Evolutionary conservation across 1,140 invertebrate genomes (phyloP).

Genomic region (Lucilia cuprina): DNA sequence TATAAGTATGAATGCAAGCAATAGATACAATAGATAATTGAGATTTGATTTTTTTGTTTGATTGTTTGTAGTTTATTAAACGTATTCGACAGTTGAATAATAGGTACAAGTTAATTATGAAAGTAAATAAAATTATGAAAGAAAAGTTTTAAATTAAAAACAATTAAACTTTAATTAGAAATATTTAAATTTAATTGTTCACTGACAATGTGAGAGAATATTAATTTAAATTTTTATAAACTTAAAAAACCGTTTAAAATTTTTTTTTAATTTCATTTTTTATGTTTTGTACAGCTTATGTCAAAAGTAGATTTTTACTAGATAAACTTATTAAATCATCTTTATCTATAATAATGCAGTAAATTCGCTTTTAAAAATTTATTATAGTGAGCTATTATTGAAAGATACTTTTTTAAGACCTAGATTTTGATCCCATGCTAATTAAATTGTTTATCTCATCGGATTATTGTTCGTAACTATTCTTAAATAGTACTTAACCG

Average conservation of each 20-base stretch:
- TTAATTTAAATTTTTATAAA: no score
- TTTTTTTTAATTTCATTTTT: background rate
- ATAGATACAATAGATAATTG: constrained; percentile 29
- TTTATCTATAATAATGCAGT: no score
- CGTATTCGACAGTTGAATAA: constrained; percentile 18
- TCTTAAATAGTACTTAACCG: no score
- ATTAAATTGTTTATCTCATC: no score
- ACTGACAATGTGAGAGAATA: background rate
- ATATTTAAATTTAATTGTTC: background rate
- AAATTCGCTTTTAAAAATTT: no score
- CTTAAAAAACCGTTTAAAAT: background rate
- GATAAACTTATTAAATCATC: no score
- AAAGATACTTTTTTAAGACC: no score
- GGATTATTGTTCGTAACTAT: no score
- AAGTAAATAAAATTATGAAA: constrained; percentile 3
- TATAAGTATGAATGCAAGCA: constrained; percentile 63
- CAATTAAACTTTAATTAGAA: background rate
- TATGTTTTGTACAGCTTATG: background rate
- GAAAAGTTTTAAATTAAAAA: constrained; percentile 8
- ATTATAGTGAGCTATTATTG: no score
- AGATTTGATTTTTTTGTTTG: constrained; percentile 17
- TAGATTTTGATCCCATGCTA: no score
- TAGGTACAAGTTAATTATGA: background rate
- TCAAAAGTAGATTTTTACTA: no score
- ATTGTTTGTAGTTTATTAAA: background rate